Evolutionary conservation across 2,113 vertebrate species (phyloP).

Genomic region (Syrmaticus mikado): DNA sequence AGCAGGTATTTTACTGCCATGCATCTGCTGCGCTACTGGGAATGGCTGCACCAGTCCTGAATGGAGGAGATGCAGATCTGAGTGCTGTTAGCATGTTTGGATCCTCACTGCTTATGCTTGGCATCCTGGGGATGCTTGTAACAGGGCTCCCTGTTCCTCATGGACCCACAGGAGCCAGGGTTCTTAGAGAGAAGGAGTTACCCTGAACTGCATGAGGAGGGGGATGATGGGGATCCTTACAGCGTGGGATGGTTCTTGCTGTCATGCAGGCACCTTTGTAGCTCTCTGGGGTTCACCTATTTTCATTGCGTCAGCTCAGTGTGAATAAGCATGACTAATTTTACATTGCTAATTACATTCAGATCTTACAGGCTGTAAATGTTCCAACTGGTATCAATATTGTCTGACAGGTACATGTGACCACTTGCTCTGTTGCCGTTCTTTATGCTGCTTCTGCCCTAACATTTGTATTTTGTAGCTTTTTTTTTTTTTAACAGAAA

Average conservation of each 20-base stretch:
- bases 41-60: not conserved
- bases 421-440: not conserved
- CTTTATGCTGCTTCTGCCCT: not conserved
- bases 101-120: not conserved
- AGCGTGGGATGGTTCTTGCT: fast-evolving
- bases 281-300: fast-evolving
- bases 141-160: not conserved
- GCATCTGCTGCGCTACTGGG: fast-evolving
- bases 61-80: fast-evolving
- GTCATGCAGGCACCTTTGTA: not conserved
- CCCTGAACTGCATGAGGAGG: fast-evolving
- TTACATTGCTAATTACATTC: fast-evolving
- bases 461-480: not conserved
- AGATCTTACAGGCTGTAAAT: not conserved
- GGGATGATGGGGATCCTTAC: not conserved
- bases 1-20: not conserved
- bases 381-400: not conserved
- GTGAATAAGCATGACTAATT: not conserved
- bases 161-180: fast-evolving
- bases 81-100: fast-evolving
- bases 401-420: not conserved
- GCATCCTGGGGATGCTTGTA: fast-evolving
- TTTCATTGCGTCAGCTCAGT: fast-evolving
- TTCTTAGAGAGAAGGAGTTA: not conserved
- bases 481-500: not conserved